Conservation (phyloP, 2,888 invertebrate species). For the Vanessa cardui region DNA sequence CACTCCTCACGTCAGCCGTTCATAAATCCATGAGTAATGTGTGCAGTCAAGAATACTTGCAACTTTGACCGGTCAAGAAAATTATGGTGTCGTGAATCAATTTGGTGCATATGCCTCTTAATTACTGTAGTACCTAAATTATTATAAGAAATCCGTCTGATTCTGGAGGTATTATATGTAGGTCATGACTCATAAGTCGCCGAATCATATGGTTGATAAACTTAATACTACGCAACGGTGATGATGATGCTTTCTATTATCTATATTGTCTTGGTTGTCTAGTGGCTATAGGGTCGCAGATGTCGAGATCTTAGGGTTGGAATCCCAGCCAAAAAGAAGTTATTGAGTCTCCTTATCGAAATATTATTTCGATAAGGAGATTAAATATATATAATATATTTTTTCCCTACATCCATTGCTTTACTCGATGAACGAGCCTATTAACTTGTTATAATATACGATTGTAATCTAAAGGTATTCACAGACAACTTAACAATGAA, state of each 20-base stretch:
- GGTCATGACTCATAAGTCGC: neutral
- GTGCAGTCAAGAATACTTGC: conserved; percentile 52
- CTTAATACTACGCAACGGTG: neutral
- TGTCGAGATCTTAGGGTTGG: too few species aligned
- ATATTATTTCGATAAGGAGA: too few species aligned
- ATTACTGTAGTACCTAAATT: neutral
- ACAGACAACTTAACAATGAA: neutral
- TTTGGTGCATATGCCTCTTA: neutral
- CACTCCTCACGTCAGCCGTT: conserved; percentile 61
- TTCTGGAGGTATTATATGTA: neutral
- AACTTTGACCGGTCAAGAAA: conserved; percentile 39
- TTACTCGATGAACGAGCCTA: too few species aligned
- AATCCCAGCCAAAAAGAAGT: too few species aligned
- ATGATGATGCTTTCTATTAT: neutral
- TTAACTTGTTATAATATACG: too few species aligned
- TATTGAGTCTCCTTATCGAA: too few species aligned
- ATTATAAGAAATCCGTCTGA: neutral
- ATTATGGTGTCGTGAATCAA: conserved; percentile 12
- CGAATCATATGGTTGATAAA: neutral
- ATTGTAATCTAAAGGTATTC: too few species aligned
- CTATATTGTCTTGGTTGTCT: too few species aligned
- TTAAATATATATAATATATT: too few species aligned
- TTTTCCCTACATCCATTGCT: too few species aligned
- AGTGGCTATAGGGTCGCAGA: too few species aligned
- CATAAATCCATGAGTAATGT: conserved; percentile 78